Percentiles rank a stretch among this genome's conserved stretches.
Conservation (phyloP, 2,888 invertebrate species). For the Sphaeridia pumilis region DNA sequence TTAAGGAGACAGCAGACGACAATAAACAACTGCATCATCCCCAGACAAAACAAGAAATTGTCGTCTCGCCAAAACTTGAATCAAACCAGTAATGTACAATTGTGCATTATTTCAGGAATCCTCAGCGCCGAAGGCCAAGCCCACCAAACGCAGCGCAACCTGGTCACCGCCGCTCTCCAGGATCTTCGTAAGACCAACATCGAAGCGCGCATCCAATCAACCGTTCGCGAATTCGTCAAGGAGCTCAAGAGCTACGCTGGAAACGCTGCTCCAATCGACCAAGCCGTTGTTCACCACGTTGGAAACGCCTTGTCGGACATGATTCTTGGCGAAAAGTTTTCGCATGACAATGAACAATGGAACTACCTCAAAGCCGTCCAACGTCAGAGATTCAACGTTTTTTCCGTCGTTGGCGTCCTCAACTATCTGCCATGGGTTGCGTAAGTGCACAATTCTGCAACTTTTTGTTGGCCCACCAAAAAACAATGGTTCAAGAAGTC, state of each 20-base stretch:
- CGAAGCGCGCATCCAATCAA: conserved; percentile 52
- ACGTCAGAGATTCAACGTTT: conserved; percentile 69
- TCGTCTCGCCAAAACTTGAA: too few relatives aligned
- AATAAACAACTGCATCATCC: too few relatives aligned
- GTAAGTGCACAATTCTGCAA: too few relatives aligned
- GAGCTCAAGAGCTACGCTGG: conserved; percentile 10
- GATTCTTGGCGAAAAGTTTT: conserved; percentile 62
- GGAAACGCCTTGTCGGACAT: conserved; percentile 66
- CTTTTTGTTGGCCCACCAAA: too few relatives aligned
- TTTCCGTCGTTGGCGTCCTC: conserved; percentile 68
- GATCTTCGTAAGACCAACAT: conserved; percentile 53
- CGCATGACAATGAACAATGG: conserved; percentile 55
- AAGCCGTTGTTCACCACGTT: conserved; percentile 51
- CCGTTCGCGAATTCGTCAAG: conserved; percentile 41
- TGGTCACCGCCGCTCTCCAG: conserved; percentile 58
- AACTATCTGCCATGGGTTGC: conserved; percentile 74
- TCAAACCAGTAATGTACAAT: too few relatives aligned
- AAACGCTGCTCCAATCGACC: conserved; percentile 13
- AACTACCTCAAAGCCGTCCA: conserved; percentile 61
- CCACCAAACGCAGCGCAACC: conserved; percentile 72
- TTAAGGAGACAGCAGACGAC: too few relatives aligned
- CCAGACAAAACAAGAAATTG: too few relatives aligned
- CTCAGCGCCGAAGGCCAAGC: conserved; percentile 67
- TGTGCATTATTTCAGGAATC: conserved; percentile 52
- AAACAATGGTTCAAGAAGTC: too few relatives aligned